These are phyloP conservation scores for Thunnus maccoyii DNA, from an alignment of 2,113 vertebrate species.

Conservation along the genomic window DNA sequence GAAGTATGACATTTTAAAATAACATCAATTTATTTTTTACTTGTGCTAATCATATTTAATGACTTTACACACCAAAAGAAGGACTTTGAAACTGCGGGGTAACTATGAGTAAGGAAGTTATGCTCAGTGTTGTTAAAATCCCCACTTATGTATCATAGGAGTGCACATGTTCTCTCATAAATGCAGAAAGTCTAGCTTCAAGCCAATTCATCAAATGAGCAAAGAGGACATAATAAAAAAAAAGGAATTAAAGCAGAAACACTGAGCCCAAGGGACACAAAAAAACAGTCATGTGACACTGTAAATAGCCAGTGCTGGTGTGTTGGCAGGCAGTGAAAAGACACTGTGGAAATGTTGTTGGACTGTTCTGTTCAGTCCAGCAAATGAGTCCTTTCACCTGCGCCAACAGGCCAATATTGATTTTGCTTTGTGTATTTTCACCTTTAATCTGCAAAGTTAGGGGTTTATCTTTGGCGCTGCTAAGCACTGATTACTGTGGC, in stretches of 20 bases:
- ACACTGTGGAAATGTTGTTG: conserved; percentile 9
- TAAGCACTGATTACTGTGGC: not conserved
- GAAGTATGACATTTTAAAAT: no score
- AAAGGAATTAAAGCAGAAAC: conserved; percentile 30
- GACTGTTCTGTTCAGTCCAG: not conserved
- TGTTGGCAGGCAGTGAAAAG: conserved; percentile 27
- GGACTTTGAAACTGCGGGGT: not conserved
- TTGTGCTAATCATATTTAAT: not conserved
- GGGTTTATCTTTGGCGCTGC: not conserved
- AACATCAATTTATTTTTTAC: no score
- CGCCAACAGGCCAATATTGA: conserved; percentile 19
- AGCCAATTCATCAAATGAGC: conserved; percentile 39
- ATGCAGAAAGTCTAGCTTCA: conserved; percentile 7
- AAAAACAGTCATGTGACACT: conserved; percentile 20
- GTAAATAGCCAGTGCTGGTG: conserved; percentile 14
- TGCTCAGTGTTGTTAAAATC: not conserved
- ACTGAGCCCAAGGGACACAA: not conserved
- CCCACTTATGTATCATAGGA: conserved; percentile 15
- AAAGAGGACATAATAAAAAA: conserved; percentile 22
- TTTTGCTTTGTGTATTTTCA: conserved; percentile 12
- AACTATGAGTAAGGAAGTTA: not conserved
- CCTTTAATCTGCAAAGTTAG: conserved; percentile 47
- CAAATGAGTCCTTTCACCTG: conserved; percentile 33
- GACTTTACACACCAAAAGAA: not conserved
- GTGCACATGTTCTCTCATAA: conserved; percentile 15